phyloP scores from a whole-genome alignment of 1,140 invertebrate genomes.

The Papilio helenus region DNA sequence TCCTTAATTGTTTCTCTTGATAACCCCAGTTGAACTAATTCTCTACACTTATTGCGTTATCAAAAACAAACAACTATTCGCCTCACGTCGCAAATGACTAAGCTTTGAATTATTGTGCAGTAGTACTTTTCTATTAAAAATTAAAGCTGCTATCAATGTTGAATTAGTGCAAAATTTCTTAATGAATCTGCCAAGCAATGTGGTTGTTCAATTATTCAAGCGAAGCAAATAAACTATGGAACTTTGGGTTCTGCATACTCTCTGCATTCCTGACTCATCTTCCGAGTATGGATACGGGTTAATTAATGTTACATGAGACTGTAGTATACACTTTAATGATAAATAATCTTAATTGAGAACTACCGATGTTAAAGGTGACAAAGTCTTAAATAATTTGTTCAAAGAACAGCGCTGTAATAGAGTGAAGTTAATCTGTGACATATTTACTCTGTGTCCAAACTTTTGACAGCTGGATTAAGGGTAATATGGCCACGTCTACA shows the following conservation, averaged over 20 bases:
- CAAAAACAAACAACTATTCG: not conserved
- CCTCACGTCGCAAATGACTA: conserved; percentile 1
- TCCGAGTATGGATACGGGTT: not conserved
- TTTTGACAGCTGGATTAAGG: too few relatives aligned
- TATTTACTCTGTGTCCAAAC: too few relatives aligned
- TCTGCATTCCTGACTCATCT: not conserved
- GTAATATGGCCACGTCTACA: too few relatives aligned
- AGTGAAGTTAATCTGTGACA: too few relatives aligned
- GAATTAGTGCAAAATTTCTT: conserved; percentile 1
- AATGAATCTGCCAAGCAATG: not conserved
- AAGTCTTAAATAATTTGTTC: not conserved
- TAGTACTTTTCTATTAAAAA: not conserved
- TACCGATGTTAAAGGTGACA: not conserved
- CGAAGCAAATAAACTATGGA: not conserved
- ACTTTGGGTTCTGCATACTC: not conserved
- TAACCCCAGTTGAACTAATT: conserved; percentile 29
- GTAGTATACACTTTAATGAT: not conserved
- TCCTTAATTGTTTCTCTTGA: conserved; percentile 28
- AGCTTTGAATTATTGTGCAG: not conserved
- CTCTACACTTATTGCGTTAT: conserved; percentile 17
- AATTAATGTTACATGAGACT: not conserved
- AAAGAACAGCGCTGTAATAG: too few relatives aligned
- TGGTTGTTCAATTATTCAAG: conserved; percentile 3
- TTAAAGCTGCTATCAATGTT: conserved; percentile 17
- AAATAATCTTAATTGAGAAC: not conserved